These are phyloP conservation scores for Mystacides longicornis DNA, from an alignment of 2,888 invertebrate genomes.

Conservation along the genomic window DNA sequence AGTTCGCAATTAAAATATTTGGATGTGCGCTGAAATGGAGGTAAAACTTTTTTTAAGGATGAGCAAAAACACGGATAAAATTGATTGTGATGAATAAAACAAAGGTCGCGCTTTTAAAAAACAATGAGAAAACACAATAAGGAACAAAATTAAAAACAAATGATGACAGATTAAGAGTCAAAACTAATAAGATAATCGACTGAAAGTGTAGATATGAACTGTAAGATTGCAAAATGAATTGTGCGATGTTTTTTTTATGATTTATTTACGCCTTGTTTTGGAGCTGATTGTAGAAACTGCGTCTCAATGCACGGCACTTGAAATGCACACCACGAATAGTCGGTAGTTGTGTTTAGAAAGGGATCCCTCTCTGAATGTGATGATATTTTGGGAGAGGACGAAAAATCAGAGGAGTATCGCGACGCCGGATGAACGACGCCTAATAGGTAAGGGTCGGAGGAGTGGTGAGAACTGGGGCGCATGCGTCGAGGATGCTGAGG, in stretches of 20 bases:
- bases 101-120: no score
- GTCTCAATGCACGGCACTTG: constrained; percentile 10
- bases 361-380: constrained; percentile 5
- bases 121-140: no score
- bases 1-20: no score
- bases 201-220: no score
- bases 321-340: neutral
- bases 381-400: neutral
- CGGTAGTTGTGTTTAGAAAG: constrained; percentile 2
- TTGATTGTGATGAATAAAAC: no score
- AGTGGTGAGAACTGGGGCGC: constrained; percentile 26
- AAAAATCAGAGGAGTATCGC: constrained; percentile 29
- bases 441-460: constrained; percentile 22
- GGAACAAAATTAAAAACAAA: no score
- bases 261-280: neutral
- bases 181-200: no score
- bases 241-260: neutral
- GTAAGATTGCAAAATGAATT: no score
- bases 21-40: no score
- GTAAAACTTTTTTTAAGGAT: no score
- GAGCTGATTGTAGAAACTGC: neutral
- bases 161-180: no score
- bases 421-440: constrained; percentile 34
- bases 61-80: no score
- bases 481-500: constrained; percentile 43